Evolutionary conservation across 2,797 vertebrate genomes (phyloP).

Genomic region (Schizopygopsis pylzovi): DNA sequence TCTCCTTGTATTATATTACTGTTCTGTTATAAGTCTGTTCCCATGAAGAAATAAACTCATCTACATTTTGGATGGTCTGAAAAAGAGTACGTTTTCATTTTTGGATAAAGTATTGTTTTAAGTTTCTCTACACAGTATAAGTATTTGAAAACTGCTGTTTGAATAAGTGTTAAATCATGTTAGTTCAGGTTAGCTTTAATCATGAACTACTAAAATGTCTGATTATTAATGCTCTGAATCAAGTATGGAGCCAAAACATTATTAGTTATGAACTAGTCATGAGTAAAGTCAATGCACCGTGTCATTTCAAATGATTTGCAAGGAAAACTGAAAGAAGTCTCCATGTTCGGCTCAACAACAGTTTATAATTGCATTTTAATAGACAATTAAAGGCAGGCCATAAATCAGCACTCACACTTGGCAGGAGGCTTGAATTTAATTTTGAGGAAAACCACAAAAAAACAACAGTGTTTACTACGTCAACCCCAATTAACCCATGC

Average conservation of each 20-base stretch:
- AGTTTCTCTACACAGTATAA: background rate
- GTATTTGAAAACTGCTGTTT: background rate
- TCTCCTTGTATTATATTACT: background rate
- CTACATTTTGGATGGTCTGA: background rate
- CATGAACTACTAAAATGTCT: background rate
- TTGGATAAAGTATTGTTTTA: background rate
- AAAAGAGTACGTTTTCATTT: background rate
- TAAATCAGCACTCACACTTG: slow-evolving; percentile 77
- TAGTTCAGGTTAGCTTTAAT: background rate
- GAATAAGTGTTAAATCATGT: background rate
- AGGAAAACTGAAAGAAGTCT: slow-evolving; percentile 26
- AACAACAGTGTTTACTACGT: slow-evolving; percentile 72
- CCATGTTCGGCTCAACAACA: slow-evolving; percentile 70
- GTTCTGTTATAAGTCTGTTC: background rate
- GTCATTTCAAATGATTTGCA: background rate
- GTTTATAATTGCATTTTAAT: slow-evolving; percentile 85
- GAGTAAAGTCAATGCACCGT: background rate
- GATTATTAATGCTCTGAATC: slow-evolving; percentile 6
- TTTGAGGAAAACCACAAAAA: slow-evolving; percentile 69
- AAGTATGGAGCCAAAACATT: background rate
- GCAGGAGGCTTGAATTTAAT: slow-evolving; percentile 77
- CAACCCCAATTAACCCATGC: slow-evolving; percentile 75
- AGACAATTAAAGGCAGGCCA: slow-evolving; percentile 81
- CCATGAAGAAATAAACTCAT: background rate
- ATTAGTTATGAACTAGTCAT: background rate